A percentile compares a stretch with the other conserved stretches of the same genome.
These are phyloP conservation scores for Brachionus paranguensis DNA, from an alignment of 1,140 invertebrate genomes.

Conservation along the genomic window DNA sequence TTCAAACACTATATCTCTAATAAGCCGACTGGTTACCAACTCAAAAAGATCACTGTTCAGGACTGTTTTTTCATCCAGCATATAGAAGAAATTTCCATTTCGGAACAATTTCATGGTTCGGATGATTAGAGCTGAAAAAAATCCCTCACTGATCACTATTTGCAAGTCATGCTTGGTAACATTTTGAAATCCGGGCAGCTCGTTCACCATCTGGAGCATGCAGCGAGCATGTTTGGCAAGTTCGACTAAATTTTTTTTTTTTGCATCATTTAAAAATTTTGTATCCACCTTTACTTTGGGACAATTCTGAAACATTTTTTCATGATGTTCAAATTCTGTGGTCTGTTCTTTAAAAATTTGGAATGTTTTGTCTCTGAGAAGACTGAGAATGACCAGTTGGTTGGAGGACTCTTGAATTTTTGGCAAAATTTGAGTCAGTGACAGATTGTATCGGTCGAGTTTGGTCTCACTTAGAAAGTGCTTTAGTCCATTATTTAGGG, in stretches of 20 bases:
- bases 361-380: not conserved
- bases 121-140: not conserved
- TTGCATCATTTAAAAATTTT: not conserved
- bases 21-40: not conserved
- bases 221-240: not conserved
- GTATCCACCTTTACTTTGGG: not conserved
- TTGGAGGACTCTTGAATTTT: not conserved
- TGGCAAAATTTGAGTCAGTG: not conserved
- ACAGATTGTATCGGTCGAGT: not conserved
- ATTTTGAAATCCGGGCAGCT: conserved; percentile 6
- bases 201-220: not conserved
- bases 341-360: not conserved
- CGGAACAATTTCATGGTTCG: not conserved
- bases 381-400: not conserved
- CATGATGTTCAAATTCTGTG: not conserved
- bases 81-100: not conserved
- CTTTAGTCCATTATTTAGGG: not conserved
- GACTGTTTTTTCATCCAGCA: not conserved
- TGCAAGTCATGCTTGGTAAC: not conserved
- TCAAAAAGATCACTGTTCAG: not conserved
- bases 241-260: not conserved
- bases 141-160: not conserved
- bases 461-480: not conserved
- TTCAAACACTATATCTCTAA: conserved; percentile 18
- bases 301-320: not conserved